Percentiles rank a stretch among this genome's conserved stretches.
Conservation (phyloP, 2,113 vertebrate genomes). For the Cinclus mexicanus region DNA sequence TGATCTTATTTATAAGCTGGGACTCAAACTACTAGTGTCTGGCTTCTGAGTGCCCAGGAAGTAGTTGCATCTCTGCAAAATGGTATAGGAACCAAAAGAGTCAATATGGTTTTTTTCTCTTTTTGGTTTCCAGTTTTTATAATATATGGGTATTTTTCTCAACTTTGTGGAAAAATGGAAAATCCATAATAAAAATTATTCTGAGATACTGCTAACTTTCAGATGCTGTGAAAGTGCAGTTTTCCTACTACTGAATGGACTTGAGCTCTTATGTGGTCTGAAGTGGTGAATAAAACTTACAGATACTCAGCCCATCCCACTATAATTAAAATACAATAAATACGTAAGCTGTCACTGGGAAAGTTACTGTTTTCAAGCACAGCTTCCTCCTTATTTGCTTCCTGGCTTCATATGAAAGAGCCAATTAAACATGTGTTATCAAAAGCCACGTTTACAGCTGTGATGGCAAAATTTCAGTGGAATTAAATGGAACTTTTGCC, state of each 20-base stretch:
- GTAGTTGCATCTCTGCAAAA: background rate
- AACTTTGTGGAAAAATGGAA: background rate
- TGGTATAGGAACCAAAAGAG: background rate
- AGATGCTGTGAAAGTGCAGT: background rate
- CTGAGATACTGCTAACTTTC: background rate
- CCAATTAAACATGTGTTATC: background rate
- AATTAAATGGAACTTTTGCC: background rate
- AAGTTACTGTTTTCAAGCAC: background rate
- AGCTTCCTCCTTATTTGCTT: background rate
- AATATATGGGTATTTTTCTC: background rate
- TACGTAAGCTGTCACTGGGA: background rate
- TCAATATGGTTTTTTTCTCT: accelerated
- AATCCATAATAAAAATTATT: background rate
- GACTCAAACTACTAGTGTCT: background rate
- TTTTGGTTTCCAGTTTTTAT: background rate
- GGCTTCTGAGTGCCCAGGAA: background rate
- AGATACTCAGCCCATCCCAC: background rate
- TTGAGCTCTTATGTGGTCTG: background rate
- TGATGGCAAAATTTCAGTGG: background rate
- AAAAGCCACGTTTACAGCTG: constrained; percentile 7
- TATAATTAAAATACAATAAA: background rate
- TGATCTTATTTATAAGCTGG: background rate
- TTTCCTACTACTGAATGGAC: background rate
- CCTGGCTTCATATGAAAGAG: constrained; percentile 6
- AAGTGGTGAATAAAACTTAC: background rate